A percentile compares a stretch with the other conserved stretches of the same genome.
These are phyloP conservation scores for Bursaphelenchus okinawaensis DNA, from an alignment of 2,888 invertebrate species.

Conservation along the genomic window DNA sequence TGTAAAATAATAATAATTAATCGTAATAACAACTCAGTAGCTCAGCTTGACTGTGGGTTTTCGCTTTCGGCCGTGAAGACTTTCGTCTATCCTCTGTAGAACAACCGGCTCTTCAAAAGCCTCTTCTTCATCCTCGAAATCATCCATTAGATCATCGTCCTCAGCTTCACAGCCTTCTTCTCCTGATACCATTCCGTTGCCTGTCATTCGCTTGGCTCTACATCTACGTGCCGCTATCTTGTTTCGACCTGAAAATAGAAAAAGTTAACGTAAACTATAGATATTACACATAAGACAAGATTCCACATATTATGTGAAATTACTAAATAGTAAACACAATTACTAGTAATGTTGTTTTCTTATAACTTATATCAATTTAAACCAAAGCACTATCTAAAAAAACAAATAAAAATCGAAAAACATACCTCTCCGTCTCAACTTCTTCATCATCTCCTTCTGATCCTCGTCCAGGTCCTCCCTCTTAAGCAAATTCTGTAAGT, in stretches of 20 bases:
- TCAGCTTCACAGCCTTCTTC: background rate
- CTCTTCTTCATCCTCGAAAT: background rate
- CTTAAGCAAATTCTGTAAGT: background rate
- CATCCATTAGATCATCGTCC: background rate
- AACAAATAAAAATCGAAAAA: background rate
- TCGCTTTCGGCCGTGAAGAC: background rate
- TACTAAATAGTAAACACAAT: background rate
- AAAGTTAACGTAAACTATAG: too few species aligned
- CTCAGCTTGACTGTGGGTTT: background rate
- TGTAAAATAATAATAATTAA: too few species aligned
- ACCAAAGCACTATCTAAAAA: too few species aligned
- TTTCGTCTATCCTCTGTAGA: background rate
- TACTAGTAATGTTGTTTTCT: too few species aligned
- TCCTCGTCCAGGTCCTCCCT: background rate
- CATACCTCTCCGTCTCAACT: conserved; percentile 1
- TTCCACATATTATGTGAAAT: too few species aligned
- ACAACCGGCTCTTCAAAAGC: background rate
- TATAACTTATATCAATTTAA: too few species aligned
- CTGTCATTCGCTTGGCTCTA: background rate
- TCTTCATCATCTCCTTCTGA: background rate
- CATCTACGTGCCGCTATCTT: background rate
- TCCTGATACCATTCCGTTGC: background rate
- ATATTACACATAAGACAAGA: too few species aligned
- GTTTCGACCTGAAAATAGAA: background rate
- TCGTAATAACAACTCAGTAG: too few species aligned